Conservation (phyloP, 2,113 vertebrate genomes). For the Scortum barcoo region DNA sequence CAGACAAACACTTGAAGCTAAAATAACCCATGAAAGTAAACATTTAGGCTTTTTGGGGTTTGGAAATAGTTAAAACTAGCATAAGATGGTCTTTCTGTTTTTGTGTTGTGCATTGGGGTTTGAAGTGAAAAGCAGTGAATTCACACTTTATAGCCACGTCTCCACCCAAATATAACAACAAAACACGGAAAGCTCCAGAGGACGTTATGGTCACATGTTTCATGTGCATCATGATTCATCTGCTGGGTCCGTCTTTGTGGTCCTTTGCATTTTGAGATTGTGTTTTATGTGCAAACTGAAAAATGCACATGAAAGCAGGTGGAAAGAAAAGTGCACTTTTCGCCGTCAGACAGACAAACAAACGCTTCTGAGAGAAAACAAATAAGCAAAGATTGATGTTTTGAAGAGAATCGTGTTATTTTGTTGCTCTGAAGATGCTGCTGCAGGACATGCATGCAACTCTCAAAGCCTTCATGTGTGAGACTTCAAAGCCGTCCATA, state of each 20-base stretch:
- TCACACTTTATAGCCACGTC: no score
- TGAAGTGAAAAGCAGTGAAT: no score
- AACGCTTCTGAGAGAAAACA: background rate
- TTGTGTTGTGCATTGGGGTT: no score
- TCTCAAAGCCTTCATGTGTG: background rate
- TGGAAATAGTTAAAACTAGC: background rate
- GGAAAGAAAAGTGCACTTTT: background rate
- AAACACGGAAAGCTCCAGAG: no score
- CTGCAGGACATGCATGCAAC: background rate
- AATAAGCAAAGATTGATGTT: background rate
- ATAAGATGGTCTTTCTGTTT: background rate
- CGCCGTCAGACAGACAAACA: background rate
- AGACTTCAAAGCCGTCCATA: no score
- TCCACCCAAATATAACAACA: no score
- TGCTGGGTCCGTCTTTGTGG: no score
- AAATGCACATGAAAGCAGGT: no score
- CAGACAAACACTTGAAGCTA: background rate
- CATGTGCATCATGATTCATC: no score
- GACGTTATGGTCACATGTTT: no score
- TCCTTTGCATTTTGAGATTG: no score
- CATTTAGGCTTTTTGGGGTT: background rate
- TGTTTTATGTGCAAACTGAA: no score
- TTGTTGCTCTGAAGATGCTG: background rate
- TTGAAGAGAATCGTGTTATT: background rate
- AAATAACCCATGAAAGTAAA: background rate